phyloP scores from a whole-genome alignment of 2,113 vertebrate genomes.

The Phaethornis superciliosus region DNA sequence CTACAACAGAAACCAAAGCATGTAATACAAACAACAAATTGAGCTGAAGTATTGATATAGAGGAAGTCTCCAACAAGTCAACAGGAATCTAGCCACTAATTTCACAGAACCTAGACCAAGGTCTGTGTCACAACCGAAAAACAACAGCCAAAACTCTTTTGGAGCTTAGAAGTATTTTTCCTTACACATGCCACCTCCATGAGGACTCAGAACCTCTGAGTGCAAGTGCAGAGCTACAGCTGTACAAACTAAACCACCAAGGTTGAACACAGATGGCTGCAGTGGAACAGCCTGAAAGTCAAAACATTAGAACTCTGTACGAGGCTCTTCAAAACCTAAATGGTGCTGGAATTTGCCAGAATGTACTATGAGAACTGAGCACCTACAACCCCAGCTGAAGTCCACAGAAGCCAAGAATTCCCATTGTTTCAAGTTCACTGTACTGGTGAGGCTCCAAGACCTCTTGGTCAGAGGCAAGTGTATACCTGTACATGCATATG shows the following conservation, averaged over 20 bases:
- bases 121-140: not conserved
- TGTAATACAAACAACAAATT: not conserved
- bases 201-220: not conserved
- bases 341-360: not conserved
- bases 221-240: not conserved
- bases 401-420: not conserved
- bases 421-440: not conserved
- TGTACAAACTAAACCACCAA: not conserved
- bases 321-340: not conserved
- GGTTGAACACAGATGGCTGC: not conserved
- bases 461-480: not conserved
- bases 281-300: not conserved
- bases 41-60: not conserved
- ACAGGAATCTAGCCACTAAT: not conserved
- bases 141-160: not conserved
- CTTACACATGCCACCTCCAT: not conserved
- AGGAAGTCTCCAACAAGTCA: not conserved
- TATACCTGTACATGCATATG: fast-evolving
- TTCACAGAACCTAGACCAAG: not conserved
- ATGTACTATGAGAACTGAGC: not conserved
- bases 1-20: not conserved
- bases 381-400: not conserved
- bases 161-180: not conserved
- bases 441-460: not conserved
- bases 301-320: not conserved